Evolutionary conservation across 2,113 vertebrate species (phyloP), one percentile per base, ranked within the genome.

Genomic region (Mystacornis crossleyi): DNA sequence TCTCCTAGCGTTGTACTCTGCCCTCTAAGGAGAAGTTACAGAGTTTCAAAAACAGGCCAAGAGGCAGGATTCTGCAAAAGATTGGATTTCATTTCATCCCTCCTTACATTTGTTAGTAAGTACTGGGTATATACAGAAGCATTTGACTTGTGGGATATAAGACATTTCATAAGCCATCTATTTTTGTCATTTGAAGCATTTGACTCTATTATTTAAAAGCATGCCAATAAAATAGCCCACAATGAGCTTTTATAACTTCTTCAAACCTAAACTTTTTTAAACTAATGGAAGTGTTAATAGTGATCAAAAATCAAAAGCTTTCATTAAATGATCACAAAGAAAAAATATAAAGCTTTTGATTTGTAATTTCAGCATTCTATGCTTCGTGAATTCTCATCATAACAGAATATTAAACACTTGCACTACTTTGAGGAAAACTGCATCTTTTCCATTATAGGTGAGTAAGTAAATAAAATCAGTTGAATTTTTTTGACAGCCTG

Each of bases 11-110:
- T 24, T 74, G 50, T 75, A 62, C 80, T 93, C 58, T 97, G 89
- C 45, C 82, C 89, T 89, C 70, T 31, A 21, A 91, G 82, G 81
- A 95, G 62, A 92, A 93, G 64, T 86, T 90, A 83, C 58, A 86
- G 70, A 48, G 74, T 89, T 93, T 83, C 61, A 94, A 54, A 90
- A 92, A 38, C 4, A 6, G 26, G 81, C 64, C 2, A 3, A 73
- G 36, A 40, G 88, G 72, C 88, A 95, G 62, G 78, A 67, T 85
- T 75, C 62, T 74, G 80, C 60, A 55, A n/a, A 86, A 55, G 31
- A 66, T 69, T 75, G 36, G 34, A 42, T 95, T 94, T 94, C 54
- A 73, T 90, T 91, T 78, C 69, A n/a, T 90, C 74, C 24, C 57
- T 85, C 43, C 42, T 78, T 47, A 7, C 2, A 17, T 93, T 66